Evolutionary conservation across 2,888 invertebrate genomes (phyloP).

Genomic region (Eilema depressum): DNA sequence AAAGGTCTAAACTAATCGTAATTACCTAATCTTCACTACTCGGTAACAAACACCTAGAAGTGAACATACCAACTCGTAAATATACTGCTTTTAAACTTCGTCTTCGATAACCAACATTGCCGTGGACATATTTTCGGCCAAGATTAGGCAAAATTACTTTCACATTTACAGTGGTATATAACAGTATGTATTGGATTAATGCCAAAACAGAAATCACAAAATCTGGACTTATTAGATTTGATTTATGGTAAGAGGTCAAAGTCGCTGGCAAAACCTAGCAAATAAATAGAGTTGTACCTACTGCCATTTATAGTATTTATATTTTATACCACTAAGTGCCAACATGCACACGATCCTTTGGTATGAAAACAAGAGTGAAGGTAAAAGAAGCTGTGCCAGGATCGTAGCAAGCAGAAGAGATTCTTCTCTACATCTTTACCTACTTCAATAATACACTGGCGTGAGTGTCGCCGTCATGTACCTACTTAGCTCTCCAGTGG

Average conservation of each 20-base stretch:
- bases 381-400: too few species aligned
- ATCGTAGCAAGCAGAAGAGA: too few species aligned
- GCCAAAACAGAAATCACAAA: constrained; percentile 1
- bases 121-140: background rate
- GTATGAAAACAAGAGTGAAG: background rate
- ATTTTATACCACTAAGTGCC: background rate
- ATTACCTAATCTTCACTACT: background rate
- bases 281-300: background rate
- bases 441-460: too few species aligned
- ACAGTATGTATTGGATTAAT: background rate
- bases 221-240: constrained; percentile 9
- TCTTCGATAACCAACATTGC: background rate
- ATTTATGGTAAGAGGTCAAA: constrained; percentile 24
- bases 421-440: too few species aligned
- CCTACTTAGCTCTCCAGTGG: too few species aligned
- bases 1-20: background rate
- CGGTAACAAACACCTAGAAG: background rate
- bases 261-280: constrained; percentile 1
- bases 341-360: background rate
- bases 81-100: background rate
- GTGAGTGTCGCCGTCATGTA: too few species aligned
- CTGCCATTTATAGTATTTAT: background rate
- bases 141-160: background rate
- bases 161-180: background rate
- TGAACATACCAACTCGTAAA: too few species aligned